These are phyloP conservation scores for Coreoperca whiteheadi DNA, from an alignment of 2,113 vertebrate genomes.

Conservation along the genomic window DNA sequence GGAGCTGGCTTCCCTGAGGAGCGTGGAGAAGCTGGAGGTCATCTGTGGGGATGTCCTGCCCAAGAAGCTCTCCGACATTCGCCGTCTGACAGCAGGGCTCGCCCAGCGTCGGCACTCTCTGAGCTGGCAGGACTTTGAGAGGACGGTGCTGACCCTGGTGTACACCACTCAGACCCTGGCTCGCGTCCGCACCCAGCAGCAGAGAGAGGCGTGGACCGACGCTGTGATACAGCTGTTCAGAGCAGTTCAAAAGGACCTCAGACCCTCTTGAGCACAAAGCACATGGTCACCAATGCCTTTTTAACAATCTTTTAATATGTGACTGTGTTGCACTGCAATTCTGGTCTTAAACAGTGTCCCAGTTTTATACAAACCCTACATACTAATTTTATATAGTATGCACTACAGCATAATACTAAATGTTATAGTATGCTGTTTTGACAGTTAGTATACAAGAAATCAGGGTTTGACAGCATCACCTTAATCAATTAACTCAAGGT, in stretches of 20 bases:
- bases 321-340: neutral
- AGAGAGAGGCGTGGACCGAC: conserved; percentile 89
- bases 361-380: neutral
- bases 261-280: conserved; percentile 50
- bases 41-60: conserved; percentile 92
- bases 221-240: conserved; percentile 87
- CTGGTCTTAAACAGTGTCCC: too few relatives aligned
- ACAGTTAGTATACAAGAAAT: neutral
- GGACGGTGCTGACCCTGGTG: conserved; percentile 92
- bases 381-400: neutral
- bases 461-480: neutral
- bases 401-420: neutral
- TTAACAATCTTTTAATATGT: too few relatives aligned
- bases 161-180: conserved; percentile 86
- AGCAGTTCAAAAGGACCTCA: conserved; percentile 88
- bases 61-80: conserved; percentile 89
- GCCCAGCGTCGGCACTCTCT: conserved; percentile 74
- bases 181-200: conserved; percentile 76
- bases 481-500: too few relatives aligned
- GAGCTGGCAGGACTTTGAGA: conserved; percentile 91
- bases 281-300: neutral
- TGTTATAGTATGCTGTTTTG: neutral
- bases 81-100: conserved; percentile 84
- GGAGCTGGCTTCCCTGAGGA: conserved; percentile 90
- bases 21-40: conserved; percentile 84